These are phyloP conservation scores for Danio kyathit DNA, from an alignment of 2,797 vertebrate species.

Conservation along the genomic window DNA sequence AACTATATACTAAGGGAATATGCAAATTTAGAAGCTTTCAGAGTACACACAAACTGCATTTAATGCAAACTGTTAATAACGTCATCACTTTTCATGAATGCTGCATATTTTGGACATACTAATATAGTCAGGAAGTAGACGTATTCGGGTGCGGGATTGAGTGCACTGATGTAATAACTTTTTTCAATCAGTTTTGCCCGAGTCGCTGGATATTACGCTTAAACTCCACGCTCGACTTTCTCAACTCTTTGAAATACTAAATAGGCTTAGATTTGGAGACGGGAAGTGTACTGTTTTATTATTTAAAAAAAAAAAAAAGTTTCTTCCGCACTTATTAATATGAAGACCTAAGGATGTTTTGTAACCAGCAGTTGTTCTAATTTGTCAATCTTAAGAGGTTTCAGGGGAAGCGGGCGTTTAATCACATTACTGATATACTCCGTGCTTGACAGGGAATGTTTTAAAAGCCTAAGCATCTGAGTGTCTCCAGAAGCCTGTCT, in stretches of 20 bases:
- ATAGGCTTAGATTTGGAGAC: slow-evolving; percentile 38
- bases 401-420: slow-evolving; percentile 66
- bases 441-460: slow-evolving; percentile 61
- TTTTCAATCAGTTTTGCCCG: slow-evolving; percentile 74
- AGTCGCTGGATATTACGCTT: slow-evolving; percentile 73
- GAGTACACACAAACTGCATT: background rate
- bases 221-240: slow-evolving; percentile 65
- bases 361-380: slow-evolving; percentile 35
- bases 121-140: background rate
- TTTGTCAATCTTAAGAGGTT: slow-evolving; percentile 49
- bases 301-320: background rate
- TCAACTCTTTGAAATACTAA: slow-evolving; percentile 67
- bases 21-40: background rate
- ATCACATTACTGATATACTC: slow-evolving; percentile 72
- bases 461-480: slow-evolving; percentile 73
- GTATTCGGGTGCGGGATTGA: background rate
- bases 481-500: slow-evolving; percentile 61
- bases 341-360: slow-evolving; percentile 48
- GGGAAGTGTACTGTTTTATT: slow-evolving; percentile 4
- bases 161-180: slow-evolving; percentile 76
- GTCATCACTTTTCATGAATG: too few species aligned
- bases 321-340: slow-evolving; percentile 31
- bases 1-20: too few species aligned
- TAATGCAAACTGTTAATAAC: background rate
- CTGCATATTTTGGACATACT: background rate